Evolutionary conservation across 2,888 invertebrate species (phyloP), one percentile per base, ranked within the genome.

Genomic region (Epinotia nisella): DNA sequence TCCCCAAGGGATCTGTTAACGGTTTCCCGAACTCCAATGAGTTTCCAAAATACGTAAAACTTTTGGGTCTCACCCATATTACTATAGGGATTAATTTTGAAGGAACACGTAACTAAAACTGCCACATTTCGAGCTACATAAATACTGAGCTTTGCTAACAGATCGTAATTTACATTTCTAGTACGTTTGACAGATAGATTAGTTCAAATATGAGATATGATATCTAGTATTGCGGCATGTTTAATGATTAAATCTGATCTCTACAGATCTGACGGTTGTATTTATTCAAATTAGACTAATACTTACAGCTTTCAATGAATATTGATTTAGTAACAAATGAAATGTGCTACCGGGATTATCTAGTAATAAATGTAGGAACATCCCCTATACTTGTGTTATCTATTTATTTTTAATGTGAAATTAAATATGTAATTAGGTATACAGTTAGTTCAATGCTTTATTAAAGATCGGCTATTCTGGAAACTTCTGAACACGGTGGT

Each of bases 41-140:
- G 86, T 87, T 87, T 80, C 80, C 81, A 82, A 82, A 85, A 83
- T 83, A 83, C 79, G 78, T 78, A 77, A 82, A 88, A 87, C 85
- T 88, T 88, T 87, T 83, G 87, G 88, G 88, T 85, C 84, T 79
- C 82, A 82, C 67, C 67, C 62, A 74, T 74, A 71, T 75, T 71
- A 74, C 75, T 74, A 21, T 53, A 55, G 75, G 76, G 74, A 77
- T 78, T 77, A 76, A 78, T 74, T 76, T 76, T 75, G 76, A 75
- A 70, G 71, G 71, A 73, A 73, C 61, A 67, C 74, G 75, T 65
- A 74, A 74, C 71, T 75, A 72, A 73, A 69, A 71, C 71, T 75
- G 74, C 61, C 67, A 61, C 60, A 60, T 74, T 74, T 61, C 60
- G 19, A 56, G 49, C 45, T 66, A 51, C 45, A 66, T 74, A 69